A percentile compares a stretch with the other conserved stretches of the same genome.
phyloP scores from a whole-genome alignment of 2,113 vertebrate species.

The Coregonus clupeaformis region DNA sequence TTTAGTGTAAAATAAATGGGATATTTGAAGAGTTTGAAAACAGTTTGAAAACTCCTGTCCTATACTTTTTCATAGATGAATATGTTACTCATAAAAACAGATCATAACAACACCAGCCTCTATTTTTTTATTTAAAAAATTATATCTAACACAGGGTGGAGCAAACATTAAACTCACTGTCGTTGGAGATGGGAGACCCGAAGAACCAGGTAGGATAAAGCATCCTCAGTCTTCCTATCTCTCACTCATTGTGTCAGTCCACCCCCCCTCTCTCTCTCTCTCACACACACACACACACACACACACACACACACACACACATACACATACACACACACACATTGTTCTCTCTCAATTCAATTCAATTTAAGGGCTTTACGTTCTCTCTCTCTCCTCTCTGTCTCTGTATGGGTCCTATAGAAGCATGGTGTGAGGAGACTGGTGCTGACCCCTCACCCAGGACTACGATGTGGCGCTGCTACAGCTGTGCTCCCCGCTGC shows the following conservation, averaged over 20 bases:
- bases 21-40: too few species aligned
- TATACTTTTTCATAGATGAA: too few species aligned
- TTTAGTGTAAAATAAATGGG: too few species aligned
- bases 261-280: not conserved
- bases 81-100: not conserved
- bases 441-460: constrained; percentile 43
- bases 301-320: too few species aligned
- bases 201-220: constrained; percentile 53
- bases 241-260: not conserved
- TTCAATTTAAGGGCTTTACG: too few species aligned
- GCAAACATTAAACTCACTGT: constrained; percentile 29
- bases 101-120: too few species aligned
- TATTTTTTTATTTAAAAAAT: too few species aligned
- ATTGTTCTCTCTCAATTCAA: too few species aligned
- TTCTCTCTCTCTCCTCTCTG: too few species aligned
- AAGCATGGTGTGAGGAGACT: constrained; percentile 46
- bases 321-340: too few species aligned
- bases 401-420: constrained; percentile 27
- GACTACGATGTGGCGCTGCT: constrained; percentile 55
- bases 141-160: constrained; percentile 34
- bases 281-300: too few species aligned
- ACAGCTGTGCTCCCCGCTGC: constrained; percentile 31
- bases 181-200: constrained; percentile 35
- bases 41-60: too few species aligned
- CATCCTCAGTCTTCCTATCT: not conserved